These are phyloP conservation scores for Labia minor DNA, from an alignment of 2,888 invertebrate species.

Conservation along the genomic window DNA sequence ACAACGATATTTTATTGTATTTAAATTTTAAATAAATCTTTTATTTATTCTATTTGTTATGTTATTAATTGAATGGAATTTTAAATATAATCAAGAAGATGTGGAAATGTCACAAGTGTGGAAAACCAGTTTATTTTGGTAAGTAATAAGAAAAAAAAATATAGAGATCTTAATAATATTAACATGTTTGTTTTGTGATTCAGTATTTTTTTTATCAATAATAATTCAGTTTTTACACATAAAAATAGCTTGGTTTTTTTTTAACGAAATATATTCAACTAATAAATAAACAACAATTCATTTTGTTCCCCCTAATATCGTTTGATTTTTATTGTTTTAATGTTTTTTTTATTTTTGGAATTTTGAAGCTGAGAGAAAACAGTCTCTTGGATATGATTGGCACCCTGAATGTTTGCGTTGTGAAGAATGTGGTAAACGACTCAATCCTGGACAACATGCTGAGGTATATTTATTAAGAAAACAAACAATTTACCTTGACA, in stretches of 20 bases:
- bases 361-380: slow-evolving; percentile 65
- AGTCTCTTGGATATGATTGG: slow-evolving; percentile 77
- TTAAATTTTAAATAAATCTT: neutral
- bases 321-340: neutral
- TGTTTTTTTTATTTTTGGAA: slow-evolving; percentile 19
- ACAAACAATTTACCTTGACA: too few species aligned
- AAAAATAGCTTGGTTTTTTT: too few species aligned
- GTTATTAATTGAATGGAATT: slow-evolving; percentile 14
- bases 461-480: slow-evolving; percentile 45
- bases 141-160: slow-evolving; percentile 32
- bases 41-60: neutral
- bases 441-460: slow-evolving; percentile 75
- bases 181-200: too few species aligned
- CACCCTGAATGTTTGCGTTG: slow-evolving; percentile 74
- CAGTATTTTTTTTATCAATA: too few species aligned
- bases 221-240: slow-evolving; percentile 21
- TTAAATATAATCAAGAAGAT: slow-evolving; percentile 34
- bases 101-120: slow-evolving; percentile 77
- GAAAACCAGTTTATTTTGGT: slow-evolving; percentile 72
- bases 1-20: too few species aligned
- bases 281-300: too few species aligned
- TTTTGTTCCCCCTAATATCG: neutral
- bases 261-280: too few species aligned
- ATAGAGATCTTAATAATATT: too few species aligned
- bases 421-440: slow-evolving; percentile 68